Percentiles rank a stretch among this genome's conserved stretches.
These are phyloP conservation scores for Eurosta solidaginis DNA, from an alignment of 1,140 invertebrate genomes.

Conservation along the genomic window DNA sequence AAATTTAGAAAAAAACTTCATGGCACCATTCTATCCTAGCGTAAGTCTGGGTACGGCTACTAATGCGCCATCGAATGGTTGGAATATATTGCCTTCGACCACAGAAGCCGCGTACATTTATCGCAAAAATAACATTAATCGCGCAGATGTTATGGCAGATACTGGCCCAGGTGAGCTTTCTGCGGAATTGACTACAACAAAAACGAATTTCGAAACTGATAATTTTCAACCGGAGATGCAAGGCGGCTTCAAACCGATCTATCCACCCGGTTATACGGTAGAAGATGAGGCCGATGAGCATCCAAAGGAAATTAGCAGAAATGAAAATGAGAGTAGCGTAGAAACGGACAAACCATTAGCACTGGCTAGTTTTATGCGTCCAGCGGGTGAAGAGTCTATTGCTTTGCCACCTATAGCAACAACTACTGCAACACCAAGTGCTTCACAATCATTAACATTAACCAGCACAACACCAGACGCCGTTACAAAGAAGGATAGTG, in stretches of 20 bases:
- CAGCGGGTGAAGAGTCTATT: neutral
- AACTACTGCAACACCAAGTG: constrained; percentile 36
- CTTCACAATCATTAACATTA: constrained; percentile 34
- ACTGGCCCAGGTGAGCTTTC: constrained; percentile 36
- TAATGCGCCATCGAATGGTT: constrained; percentile 62
- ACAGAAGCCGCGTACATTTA: constrained; percentile 41
- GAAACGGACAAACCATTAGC: constrained; percentile 45
- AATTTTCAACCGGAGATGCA: constrained; percentile 73
- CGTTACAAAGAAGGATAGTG: neutral
- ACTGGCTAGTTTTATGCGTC: constrained; percentile 38
- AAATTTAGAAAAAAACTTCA: constrained; percentile 64
- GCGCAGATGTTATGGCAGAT: constrained; percentile 48
- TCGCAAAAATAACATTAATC: constrained; percentile 54
- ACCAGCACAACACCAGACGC: constrained; percentile 37
- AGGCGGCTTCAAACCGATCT: constrained; percentile 73
- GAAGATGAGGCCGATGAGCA: constrained; percentile 37
- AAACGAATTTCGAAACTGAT: constrained; percentile 65
- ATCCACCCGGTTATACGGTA: constrained; percentile 53
- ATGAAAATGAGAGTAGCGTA: too few species aligned
- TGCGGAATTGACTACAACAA: constrained; percentile 39
- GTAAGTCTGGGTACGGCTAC: constrained; percentile 63
- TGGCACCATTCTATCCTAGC: constrained; percentile 73
- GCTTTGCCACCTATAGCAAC: neutral
- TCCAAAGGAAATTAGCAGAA: constrained; percentile 30
- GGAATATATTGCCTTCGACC: constrained; percentile 65